Evolutionary conservation across 2,888 invertebrate genomes (phyloP).

Genomic region (Selenia dentaria): DNA sequence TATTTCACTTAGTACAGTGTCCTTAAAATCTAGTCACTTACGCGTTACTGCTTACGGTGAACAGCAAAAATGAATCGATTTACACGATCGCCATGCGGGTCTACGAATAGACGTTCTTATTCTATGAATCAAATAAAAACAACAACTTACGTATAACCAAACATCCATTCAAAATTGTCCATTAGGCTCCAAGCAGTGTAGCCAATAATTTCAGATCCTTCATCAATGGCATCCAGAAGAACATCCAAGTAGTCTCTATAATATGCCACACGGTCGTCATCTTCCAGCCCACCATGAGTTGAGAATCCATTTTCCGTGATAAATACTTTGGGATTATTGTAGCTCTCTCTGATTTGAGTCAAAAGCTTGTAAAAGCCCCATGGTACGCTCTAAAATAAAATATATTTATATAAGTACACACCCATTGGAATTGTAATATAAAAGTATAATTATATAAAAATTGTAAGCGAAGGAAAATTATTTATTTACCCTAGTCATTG

Average conservation of each 20-base stretch:
- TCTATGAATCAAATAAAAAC: no score
- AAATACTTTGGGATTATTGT: slow-evolving; percentile 77
- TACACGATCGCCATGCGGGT: no score
- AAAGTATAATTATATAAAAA: no score
- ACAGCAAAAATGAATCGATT: no score
- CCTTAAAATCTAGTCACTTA: no score
- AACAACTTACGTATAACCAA: slow-evolving; percentile 78
- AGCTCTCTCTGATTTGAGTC: slow-evolving; percentile 68
- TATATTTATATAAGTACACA: not conserved
- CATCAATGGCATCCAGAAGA: slow-evolving; percentile 66
- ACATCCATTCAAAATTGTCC: slow-evolving; percentile 86
- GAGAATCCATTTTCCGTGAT: slow-evolving; percentile 84
- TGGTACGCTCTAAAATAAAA: slow-evolving; percentile 65
- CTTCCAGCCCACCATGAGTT: slow-evolving; percentile 51
- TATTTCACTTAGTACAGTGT: no score
- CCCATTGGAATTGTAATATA: no score
- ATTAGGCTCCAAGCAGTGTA: slow-evolving; percentile 85
- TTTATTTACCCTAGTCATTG: slow-evolving; percentile 29
- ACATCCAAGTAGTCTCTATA: slow-evolving; percentile 60
- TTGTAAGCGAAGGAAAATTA: no score
- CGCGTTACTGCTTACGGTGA: no score
- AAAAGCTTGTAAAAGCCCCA: slow-evolving; percentile 83
- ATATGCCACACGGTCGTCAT: slow-evolving; percentile 64
- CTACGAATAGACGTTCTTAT: no score
- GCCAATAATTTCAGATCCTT: slow-evolving; percentile 65